Evolutionary conservation across 2,888 invertebrate species (phyloP), one percentile per base, ranked within the genome.

Genomic region (Cephus sareptanus): DNA sequence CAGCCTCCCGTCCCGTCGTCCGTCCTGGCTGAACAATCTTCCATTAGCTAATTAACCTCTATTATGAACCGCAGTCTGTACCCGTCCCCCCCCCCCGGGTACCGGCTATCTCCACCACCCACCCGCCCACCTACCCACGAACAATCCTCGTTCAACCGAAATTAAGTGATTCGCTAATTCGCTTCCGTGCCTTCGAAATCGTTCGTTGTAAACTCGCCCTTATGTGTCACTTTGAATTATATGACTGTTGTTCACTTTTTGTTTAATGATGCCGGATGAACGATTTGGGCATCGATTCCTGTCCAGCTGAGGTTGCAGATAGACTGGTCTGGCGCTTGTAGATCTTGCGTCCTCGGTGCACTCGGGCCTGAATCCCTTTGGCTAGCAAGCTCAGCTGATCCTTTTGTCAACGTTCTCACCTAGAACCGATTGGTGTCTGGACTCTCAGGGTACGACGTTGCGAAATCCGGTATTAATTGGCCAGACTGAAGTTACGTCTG

Each of bases 21-120:
- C 71, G 71, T 76, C 77, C 71, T 75, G 79, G 76, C 84, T 79
- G 77, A 83, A 82, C 82, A 81, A 82, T 82, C 77, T 79, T 73
- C 83, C 83, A 83, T 84, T 83, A 83, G 83, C 81, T 84, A 83
- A 84, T 84, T 84, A 83, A 82, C 80, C 83, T 84, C 83, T 79
- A 81, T 83, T 82, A 82, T 75, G 74, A 81, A 73, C 34, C 77
- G 12, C 70, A 71, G 77, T 40, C 76, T 71, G 11, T 11, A 31
- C 74, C 77, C 74, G 12, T n/a, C 74, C 40, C 13, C 77, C 74
- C 6, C 13, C 74, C 40, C 13, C 76, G 11, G 12, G 11, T 35
- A 35, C 35, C 69, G 34, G n/a, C 70, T 34, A 77, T 23, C 23
- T n/a, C 75, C 74, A 23, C 34, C 23, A 68, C 56, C 11, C 74